phyloP scores from a whole-genome alignment of 2,888 invertebrate genomes.

The Crocallis elinguaria region DNA sequence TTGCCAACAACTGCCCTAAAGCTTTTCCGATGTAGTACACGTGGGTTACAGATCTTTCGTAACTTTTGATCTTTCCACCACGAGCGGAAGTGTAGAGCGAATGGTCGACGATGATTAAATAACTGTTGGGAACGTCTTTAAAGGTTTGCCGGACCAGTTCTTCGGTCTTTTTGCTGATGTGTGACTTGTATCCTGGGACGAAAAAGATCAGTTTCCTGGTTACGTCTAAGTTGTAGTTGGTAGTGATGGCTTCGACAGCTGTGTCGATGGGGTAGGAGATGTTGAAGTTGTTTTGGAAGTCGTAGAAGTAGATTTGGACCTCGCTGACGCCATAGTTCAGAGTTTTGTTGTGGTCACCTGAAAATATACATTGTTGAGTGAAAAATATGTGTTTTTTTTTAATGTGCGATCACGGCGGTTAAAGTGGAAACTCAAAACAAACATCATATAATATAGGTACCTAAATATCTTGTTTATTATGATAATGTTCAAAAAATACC shows the following conservation, averaged over 20 bases:
- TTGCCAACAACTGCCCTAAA: conserved; percentile 63
- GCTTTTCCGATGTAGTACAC: conserved; percentile 66
- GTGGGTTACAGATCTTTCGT: conserved; percentile 69
- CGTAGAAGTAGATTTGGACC: conserved; percentile 69
- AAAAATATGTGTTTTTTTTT: not conserved
- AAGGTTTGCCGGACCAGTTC: conserved; percentile 68
- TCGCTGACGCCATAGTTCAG: conserved; percentile 63
- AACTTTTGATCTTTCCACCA: conserved; percentile 66
- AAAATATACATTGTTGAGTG: not conserved
- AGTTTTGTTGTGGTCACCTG: conserved; percentile 72
- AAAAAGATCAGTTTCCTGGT: conserved; percentile 69
- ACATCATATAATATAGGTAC: no score
- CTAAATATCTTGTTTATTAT: no score
- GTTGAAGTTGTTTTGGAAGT: conserved; percentile 73
- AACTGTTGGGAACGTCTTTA: conserved; percentile 63
- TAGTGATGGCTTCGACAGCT: conserved; percentile 60
- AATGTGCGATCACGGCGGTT: no score
- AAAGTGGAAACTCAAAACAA: no score
- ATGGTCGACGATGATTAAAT: conserved; percentile 73
- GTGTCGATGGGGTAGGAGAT: conserved; percentile 58
- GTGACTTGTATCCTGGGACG: conserved; percentile 76
- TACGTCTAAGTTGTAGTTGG: conserved; percentile 63
- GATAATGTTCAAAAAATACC: no score
- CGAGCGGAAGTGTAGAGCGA: conserved; percentile 67
- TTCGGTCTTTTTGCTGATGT: conserved; percentile 66